A percentile compares a stretch with the other conserved stretches of the same genome.
Evolutionary conservation across 2,113 vertebrate species (phyloP).

Genomic region (Callithrix jacchus): DNA sequence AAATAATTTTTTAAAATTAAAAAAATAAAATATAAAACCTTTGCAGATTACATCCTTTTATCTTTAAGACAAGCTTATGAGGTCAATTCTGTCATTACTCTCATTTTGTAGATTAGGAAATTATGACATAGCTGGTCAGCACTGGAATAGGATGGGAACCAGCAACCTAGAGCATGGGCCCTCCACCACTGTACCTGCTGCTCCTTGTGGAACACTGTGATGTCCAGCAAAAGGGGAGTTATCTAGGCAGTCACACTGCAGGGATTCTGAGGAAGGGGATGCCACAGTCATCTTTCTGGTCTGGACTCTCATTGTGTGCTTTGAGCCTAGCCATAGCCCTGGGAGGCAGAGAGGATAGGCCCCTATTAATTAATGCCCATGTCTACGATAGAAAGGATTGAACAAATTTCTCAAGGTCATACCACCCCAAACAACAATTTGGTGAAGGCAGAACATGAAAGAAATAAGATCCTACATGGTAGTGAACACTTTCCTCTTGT

Average conservation of each 20-base stretch:
- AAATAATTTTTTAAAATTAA: no score
- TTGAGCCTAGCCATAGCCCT: background rate
- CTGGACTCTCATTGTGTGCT: background rate
- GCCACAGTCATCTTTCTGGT: background rate
- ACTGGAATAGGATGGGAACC: background rate
- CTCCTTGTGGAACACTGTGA: background rate
- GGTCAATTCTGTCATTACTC: background rate
- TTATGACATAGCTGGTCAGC: background rate
- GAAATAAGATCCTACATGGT: background rate
- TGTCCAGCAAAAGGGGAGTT: background rate
- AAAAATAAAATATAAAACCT: background rate
- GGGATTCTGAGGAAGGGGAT: background rate
- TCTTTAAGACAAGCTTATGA: background rate
- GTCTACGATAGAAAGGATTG: background rate
- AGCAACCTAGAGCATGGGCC: background rate
- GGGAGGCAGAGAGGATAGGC: background rate
- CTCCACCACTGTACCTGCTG: background rate
- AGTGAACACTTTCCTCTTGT: background rate
- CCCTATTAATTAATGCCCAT: background rate
- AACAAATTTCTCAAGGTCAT: background rate
- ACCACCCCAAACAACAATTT: background rate
- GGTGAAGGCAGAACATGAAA: background rate
- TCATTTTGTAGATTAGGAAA: constrained; percentile 32
- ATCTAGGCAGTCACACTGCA: background rate
- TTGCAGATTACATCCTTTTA: background rate